phyloP scores from a whole-genome alignment of 2,888 invertebrate genomes.

The Argynnis bischoffii region DNA sequence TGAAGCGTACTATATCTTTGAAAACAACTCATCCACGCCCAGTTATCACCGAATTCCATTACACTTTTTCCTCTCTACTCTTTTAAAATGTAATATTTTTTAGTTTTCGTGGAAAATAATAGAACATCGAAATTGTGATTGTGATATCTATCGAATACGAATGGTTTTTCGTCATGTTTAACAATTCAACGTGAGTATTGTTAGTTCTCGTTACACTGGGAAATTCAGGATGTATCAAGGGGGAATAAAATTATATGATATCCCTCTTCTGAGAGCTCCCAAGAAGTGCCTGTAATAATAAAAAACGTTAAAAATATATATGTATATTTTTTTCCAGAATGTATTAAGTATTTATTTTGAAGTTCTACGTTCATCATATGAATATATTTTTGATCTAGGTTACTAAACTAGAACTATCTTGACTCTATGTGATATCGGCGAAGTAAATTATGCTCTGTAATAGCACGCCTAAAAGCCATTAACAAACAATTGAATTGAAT shows the following conservation, averaged over 20 bases:
- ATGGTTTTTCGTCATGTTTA: constrained; percentile 30
- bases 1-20: constrained; percentile 72
- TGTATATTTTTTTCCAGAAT: not conserved
- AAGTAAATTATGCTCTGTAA: too few species aligned
- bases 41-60: constrained; percentile 1
- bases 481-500: too few species aligned
- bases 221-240: not conserved
- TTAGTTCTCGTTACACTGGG: constrained; percentile 23
- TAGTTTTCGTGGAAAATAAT: constrained; percentile 37
- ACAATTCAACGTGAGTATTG: constrained; percentile 39
- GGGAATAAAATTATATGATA: constrained; percentile 56
- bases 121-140: constrained; percentile 25
- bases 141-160: constrained; percentile 7
- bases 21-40: constrained; percentile 46
- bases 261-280: constrained; percentile 74
- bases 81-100: constrained; percentile 12
- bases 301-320: constrained; percentile 21
- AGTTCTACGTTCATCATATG: too few species aligned
- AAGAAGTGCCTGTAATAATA: constrained; percentile 68
- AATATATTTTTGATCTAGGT: too few species aligned
- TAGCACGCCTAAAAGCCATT: too few species aligned
- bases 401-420: too few species aligned
- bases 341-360: too few species aligned
- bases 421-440: too few species aligned
- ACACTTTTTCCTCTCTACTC: not conserved